Evolutionary conservation across 1,140 invertebrate genomes (phyloP), one percentile per base, ranked within the genome.

Genomic region (Antheraea pernyi): DNA sequence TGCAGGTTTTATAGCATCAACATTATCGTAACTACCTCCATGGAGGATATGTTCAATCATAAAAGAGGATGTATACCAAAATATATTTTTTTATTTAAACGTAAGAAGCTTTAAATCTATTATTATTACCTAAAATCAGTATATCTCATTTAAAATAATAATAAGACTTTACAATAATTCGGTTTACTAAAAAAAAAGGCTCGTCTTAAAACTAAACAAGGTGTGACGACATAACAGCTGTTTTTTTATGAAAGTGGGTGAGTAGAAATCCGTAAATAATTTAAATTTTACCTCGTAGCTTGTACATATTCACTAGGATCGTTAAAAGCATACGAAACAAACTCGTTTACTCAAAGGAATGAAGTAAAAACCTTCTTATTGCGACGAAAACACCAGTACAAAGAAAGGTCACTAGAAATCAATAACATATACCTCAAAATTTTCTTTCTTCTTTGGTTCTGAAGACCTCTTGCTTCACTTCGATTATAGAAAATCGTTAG

Each of bases 161-260:
- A 53, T 16, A 53, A 0, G 46, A 16, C 7, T 53, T 53, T n/a
- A 53, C 16, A 53, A 16, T 53, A 1, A 53, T 53, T 53, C 5
- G 1, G 46, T 53, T 53, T 13, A n/a, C 13, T 13, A 16, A 6
- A n/a, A n/a, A n/a, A n/a, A n/a, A 16, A 16, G 9, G 0, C 5
- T 53, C 16, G 16, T 13, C 46, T 53, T 53, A 13, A 48, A 53
- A 6, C 5, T 13, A 53, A 53, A 53, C 46, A 53, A 53, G 46
- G 46, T 77, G 79, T 88, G 83, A 87, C 89, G 85, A 81, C 77
- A 79, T 82, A 89, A 88, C 89, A 91, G 89, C 89, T 91, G 89
- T 90, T 89, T 81, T 42, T 74, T 77, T 70, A 72, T 78, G 81
- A 88, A 91, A 91, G 86, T 89, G 81, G 88, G 83, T 78, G 82